Base-by-base conservation (phyloP, 1,140 invertebrate genomes). In the Temnothorax curvispinosus region DNA sequence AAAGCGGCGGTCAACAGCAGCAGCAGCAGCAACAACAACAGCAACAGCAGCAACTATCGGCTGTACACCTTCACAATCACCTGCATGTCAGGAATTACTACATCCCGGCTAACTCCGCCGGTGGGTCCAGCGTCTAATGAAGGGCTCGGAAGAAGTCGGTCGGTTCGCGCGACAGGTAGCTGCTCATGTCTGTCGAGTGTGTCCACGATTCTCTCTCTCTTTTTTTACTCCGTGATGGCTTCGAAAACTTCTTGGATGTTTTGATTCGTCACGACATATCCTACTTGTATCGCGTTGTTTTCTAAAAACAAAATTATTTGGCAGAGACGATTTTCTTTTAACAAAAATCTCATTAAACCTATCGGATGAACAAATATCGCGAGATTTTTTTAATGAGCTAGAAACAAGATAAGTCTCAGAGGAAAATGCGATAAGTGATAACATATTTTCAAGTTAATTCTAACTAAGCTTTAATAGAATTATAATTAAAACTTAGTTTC, bases 1-100 rank as follows among this genome's bases (percentile, higher is more conserved):
- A 93, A 93, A 94, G 78, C 77, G 88, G 87, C 56, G 88, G 91
- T 8, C 78, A 92, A 9, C 87, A 90, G 35, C 50, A 89, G 21
- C 74, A 89, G 7, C 91, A 41, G 4, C 71, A 74, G 72, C 72
- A 27, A 1, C 27, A 27, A 27, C 27, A 27, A 27, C 27, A 27
- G 27, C 27, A 27, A 27, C 27, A 74, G 3, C 71, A 93, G 69
- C 90, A 92, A 44, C 74, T 94, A 18, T 89, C 92, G 7, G 88
- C 93, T 1, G 75, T 94, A 11, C 94, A 95, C 82, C 85, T 95
- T 58, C 94, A 95, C 81, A 94, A 94, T 91, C 95, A 95, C 85
- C 76, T 95, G 0, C 94, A 95, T 74, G 92, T 94, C 44, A 93
- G 93, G 58, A 95, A 94, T 90, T 95, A 94, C 54, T 95, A 94